Percentiles rank a stretch among this genome's conserved stretches.
phyloP scores from a whole-genome alignment of 2,113 vertebrate species.

The Pterocles gutturalis region DNA sequence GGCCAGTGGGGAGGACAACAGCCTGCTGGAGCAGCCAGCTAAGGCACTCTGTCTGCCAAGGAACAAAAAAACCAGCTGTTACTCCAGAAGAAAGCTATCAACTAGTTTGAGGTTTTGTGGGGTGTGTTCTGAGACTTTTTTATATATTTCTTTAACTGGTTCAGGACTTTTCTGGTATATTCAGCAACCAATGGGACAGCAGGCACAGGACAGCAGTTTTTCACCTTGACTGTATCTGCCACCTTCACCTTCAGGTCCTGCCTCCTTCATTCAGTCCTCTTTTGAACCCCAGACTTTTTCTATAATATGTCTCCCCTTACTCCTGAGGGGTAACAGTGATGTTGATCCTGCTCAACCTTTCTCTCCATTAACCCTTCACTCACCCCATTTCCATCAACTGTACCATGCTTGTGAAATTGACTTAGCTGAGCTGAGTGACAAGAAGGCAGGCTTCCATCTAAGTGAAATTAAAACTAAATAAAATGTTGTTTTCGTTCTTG shows the following conservation, averaged over 20 bases:
- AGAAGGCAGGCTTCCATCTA: neutral
- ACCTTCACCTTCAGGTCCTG: neutral
- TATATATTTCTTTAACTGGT: neutral
- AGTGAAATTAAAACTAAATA: neutral
- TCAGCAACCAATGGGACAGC: neutral
- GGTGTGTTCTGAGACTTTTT: neutral
- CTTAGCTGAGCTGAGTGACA: neutral
- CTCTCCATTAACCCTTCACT: neutral
- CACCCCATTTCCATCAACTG: neutral
- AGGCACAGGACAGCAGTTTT: neutral
- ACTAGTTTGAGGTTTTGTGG: neutral
- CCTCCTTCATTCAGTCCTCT: neutral
- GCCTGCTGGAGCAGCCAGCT: neutral
- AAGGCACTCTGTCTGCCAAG: neutral
- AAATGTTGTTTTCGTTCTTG: neutral
- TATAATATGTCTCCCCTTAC: neutral
- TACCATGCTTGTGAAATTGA: neutral
- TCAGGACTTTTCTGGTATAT: neutral
- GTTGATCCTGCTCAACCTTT: neutral
- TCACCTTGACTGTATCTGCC: neutral
- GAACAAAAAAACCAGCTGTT: neutral
- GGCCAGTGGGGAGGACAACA: neutral
- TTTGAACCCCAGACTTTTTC: neutral
- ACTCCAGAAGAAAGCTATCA: neutral
- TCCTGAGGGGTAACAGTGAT: neutral